Evolutionary conservation across 1,140 invertebrate species (phyloP), one percentile per base, ranked within the genome.

Genomic region (Vollenhovia emeryi): DNA sequence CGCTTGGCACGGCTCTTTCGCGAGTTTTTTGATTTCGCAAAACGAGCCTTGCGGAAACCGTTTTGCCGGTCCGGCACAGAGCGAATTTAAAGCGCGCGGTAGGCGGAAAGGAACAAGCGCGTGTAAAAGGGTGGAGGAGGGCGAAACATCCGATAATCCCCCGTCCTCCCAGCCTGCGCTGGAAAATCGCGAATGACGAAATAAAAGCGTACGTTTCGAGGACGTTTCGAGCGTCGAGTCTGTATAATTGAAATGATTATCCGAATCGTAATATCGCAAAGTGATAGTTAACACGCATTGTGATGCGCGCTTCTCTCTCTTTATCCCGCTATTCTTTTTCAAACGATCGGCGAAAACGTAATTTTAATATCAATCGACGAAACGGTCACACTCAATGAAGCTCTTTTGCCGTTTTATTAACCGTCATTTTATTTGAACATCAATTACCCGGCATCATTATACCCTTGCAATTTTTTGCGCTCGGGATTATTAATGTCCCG

Each of bases 51-150:
- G 50, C 40, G 82, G 80, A 69, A 89, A 84, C 80, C 86, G 69
- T 90, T 89, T 87, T 40, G 80, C 80, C 69, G 45, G 87, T 40
- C 76, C 74, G 66, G 48, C 76, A 50, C 52, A 50, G 71, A 84
- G 73, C 87, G 87, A 89, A 89, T 89, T 89, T 89, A 89, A 88
- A 89, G 79, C 79, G 68, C 55, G 60, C 80, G 48, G 27, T 84
- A 52, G 62, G 66, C 55, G 85, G 84, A 84, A 89, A 88, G 85
- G 59, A 84, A 78, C 21, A 69, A 21, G 62, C 62, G 62, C 55
- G 84, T 21, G 43, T 36, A 21, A 57, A 79, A 40, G 30, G 30
- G 18, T n/a, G 30, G 24, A 3, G 33, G 21, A 43, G 15, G 45
- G 43, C 43, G 36, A 71, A 60, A 59, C 64, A 66, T 52, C 62